Conservation (phyloP, 1,140 invertebrate genomes). For the Globodera rostochiensis region DNA sequence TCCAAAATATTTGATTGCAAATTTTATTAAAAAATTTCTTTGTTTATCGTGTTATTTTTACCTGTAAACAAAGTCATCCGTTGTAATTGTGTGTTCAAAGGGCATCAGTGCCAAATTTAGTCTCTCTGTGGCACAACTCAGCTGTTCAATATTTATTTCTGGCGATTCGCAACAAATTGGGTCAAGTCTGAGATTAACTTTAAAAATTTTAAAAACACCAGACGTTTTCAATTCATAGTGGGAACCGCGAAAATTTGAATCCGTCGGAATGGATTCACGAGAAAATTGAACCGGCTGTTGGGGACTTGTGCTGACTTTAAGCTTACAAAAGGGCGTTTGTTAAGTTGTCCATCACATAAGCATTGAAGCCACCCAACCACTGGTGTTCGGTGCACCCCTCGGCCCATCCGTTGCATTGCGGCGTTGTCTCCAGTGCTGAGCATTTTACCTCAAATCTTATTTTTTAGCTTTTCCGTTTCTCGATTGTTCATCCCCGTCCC, state of each 20-base stretch:
- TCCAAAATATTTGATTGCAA: slow-evolving; percentile 18
- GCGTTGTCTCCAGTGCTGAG: slow-evolving; percentile 44
- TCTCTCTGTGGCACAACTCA: slow-evolving; percentile 54
- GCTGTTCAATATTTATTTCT: slow-evolving; percentile 48
- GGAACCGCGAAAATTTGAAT: not conserved
- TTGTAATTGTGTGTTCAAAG: slow-evolving; percentile 53
- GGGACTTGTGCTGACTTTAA: not conserved
- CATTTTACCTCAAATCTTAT: slow-evolving; percentile 40
- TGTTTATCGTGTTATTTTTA: slow-evolving; percentile 2
- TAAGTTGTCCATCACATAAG: slow-evolving; percentile 54
- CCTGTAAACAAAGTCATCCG: slow-evolving; percentile 53
- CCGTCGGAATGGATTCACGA: not conserved
- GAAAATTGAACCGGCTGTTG: too few species aligned
- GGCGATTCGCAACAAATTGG: slow-evolving; percentile 58
- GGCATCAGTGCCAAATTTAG: slow-evolving; percentile 46
- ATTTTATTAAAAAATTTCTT: slow-evolving; percentile 2
- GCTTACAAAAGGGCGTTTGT: slow-evolving; percentile 61
- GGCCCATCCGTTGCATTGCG: slow-evolving; percentile 57
- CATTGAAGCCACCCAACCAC: slow-evolving; percentile 61
- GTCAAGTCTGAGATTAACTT: slow-evolving; percentile 47
- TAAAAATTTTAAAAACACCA: not conserved
- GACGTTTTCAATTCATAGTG: not conserved
- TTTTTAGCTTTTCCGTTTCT: not conserved
- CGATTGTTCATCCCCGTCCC: too few species aligned
- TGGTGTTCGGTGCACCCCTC: slow-evolving; percentile 57